Base-by-base conservation (phyloP, 2,797 vertebrate genomes). In the Diceros bicornis region DNA sequence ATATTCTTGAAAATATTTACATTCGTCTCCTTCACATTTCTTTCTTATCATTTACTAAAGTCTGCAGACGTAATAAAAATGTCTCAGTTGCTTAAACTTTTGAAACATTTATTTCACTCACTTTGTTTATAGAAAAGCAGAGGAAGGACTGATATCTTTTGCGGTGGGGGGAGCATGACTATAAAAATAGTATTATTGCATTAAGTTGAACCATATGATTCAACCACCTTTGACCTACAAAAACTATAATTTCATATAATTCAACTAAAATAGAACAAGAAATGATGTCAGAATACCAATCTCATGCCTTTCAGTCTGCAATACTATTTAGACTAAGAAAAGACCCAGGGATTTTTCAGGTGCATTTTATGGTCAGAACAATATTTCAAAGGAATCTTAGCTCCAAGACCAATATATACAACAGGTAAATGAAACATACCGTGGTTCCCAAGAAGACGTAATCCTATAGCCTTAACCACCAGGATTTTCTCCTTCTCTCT, bases 41-140 rank as follows among this genome's bases (percentile, higher is more conserved):
- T 52, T 74, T 79, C 41, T 59, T 64, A 69, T 34, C 11, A 41
- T 81, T 93, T 78, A 69, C 13, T 71, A 37, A 92, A n/a, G 25
- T 81, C 16, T 41, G 6, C 3, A 61, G n/a, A 44, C 4, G 5
- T 86, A 74, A 61, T n/a, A 62, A 84, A 96, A 88, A 88, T 68
- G 2, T 29, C 7, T 72, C n/a, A 62, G 18, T 17, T 87, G 41
- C 21, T 95, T 74, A 79, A 71, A 44, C 8, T 29, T 87, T 52
- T 72, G n/a, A 68, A 89, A 59, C 7, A 66, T 68, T n/a, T 79
- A 57, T 47, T 93, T 57, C n/a, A 90, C 59, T 97, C 14, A 72
- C n/a, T 72, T 75, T 62, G 0, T 34, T 74, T 77, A 47, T 74
- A 6, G 68, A 78, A 91, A 85, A 83, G 9, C 41, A 59, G 62